Evolutionary conservation across 2,888 invertebrate species (phyloP).

Genomic region (Tribolium freemani): DNA sequence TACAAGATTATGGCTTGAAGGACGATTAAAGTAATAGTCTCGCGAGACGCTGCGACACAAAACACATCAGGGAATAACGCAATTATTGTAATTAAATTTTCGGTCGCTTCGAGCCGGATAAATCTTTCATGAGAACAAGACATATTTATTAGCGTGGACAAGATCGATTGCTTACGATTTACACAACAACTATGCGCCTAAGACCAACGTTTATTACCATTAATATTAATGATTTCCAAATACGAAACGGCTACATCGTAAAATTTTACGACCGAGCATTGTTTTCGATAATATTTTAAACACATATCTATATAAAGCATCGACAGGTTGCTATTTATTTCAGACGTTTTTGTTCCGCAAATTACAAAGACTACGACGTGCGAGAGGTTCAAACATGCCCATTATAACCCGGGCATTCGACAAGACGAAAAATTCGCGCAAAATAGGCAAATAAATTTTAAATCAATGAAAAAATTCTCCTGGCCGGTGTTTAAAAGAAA

Average conservation of each 20-base stretch:
- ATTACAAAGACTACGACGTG: conserved; percentile 20
- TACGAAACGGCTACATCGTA: conserved; percentile 58
- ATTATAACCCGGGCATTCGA: background rate
- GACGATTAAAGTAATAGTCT: conserved; percentile 29
- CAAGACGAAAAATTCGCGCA: no score
- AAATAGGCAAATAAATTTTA: no score
- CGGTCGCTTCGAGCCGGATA: conserved; percentile 11
- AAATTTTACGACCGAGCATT: conserved; percentile 63
- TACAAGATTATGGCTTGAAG: conserved; percentile 18
- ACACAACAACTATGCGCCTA: conserved; percentile 25
- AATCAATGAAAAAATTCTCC: no score
- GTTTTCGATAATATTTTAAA: conserved; percentile 64
- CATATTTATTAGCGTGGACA: conserved; percentile 34
- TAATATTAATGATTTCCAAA: conserved; percentile 55
- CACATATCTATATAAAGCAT: conserved; percentile 57
- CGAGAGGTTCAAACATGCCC: background rate
- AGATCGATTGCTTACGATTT: conserved; percentile 33
- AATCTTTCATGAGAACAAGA: conserved; percentile 37
- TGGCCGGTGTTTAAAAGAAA: background rate
- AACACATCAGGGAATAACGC: conserved; percentile 16
- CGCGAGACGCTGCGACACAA: conserved; percentile 8
- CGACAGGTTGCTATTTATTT: conserved; percentile 39
- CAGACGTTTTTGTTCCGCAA: conserved; percentile 26
- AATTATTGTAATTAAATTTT: conserved; percentile 34
- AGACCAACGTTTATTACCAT: conserved; percentile 48